Conservation (phyloP, 2,113 vertebrate genomes). For the Corythornis madagascariensis region DNA sequence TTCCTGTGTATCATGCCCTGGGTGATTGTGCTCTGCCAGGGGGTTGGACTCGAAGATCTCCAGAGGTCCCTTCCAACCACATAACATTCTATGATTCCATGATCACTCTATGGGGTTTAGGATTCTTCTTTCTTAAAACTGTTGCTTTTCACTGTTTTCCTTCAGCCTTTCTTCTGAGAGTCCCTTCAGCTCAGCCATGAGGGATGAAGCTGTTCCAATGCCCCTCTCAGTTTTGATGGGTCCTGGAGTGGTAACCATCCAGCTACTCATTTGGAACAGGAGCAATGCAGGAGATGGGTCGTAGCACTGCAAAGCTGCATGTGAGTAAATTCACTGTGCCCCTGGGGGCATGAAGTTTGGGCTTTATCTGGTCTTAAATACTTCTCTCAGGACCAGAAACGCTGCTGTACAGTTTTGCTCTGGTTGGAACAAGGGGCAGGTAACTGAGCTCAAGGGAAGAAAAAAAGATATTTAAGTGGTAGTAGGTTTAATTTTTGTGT, state of each 20-base stretch:
- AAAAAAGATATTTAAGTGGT: not conserved
- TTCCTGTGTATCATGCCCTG: too few relatives aligned
- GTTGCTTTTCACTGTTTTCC: not conserved
- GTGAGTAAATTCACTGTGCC: not conserved
- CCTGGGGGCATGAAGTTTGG: not conserved
- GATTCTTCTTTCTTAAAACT: not conserved
- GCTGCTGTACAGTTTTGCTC: not conserved
- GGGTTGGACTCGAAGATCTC: too few relatives aligned
- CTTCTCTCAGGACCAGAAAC: not conserved
- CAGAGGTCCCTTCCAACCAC: too few relatives aligned
- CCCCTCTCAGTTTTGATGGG: accelerated
- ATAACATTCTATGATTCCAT: too few relatives aligned
- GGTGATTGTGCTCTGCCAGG: too few relatives aligned
- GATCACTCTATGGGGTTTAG: not conserved
- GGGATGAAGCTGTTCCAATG: accelerated
- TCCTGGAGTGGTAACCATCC: not conserved
- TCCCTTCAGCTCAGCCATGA: not conserved
- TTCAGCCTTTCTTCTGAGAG: not conserved
- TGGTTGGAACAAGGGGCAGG: not conserved
- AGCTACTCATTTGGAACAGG: accelerated
- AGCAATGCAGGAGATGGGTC: not conserved
- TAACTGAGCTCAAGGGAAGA: not conserved
- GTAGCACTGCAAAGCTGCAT: accelerated
- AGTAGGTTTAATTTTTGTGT: not conserved
- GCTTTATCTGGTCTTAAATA: not conserved